Percentiles rank a stretch among this genome's conserved stretches.
Evolutionary conservation across 1,140 invertebrate genomes (phyloP).

Genomic region (Eciton burchellii): DNA sequence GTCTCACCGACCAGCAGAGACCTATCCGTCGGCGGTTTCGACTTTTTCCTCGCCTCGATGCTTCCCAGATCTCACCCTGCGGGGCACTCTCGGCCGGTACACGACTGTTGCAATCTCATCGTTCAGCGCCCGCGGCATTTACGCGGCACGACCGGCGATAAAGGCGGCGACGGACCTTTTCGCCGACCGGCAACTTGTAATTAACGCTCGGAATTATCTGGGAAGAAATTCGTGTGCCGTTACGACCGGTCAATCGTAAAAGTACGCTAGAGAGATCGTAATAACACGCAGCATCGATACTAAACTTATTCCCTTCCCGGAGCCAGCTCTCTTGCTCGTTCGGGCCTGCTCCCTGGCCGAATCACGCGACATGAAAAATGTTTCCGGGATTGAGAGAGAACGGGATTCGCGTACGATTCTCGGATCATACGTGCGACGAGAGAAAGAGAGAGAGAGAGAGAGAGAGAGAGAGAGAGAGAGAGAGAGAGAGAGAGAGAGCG

Average conservation of each 20-base stretch:
- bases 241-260: slow-evolving; percentile 31
- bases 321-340: neutral
- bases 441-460: no score
- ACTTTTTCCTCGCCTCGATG: slow-evolving; percentile 53
- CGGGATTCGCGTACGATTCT: neutral
- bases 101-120: slow-evolving; percentile 47
- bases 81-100: slow-evolving; percentile 16
- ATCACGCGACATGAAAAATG: neutral
- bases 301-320: neutral
- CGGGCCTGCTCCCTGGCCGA: neutral
- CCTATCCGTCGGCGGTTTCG: slow-evolving; percentile 67
- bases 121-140: slow-evolving; percentile 43
- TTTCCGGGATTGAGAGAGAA: neutral
- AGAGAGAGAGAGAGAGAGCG: no score
- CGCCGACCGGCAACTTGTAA: slow-evolving; percentile 34
- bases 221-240: slow-evolving; percentile 26
- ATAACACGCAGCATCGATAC: neutral
- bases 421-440: slow-evolving; percentile 4
- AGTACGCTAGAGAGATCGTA: slow-evolving; percentile 12
- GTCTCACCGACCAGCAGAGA: slow-evolving; percentile 62
- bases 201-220: slow-evolving; percentile 43
- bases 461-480: no score
- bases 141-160: slow-evolving; percentile 48
- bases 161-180: slow-evolving; percentile 31
- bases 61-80: slow-evolving; percentile 58